Conservation (phyloP, 2,888 invertebrate species). For the Brachycybe producta region DNA sequence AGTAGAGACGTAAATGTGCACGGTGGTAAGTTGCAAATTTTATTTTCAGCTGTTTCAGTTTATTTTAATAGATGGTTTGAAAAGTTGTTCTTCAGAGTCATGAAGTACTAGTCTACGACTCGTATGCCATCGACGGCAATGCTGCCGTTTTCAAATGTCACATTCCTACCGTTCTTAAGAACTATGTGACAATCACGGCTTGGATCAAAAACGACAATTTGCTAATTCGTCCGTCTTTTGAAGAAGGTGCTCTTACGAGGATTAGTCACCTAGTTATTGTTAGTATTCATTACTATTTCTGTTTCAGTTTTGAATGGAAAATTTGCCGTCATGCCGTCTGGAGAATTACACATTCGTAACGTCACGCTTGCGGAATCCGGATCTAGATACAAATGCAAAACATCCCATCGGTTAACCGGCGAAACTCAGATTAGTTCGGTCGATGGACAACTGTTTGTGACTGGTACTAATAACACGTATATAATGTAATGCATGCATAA, state of each 20-base stretch:
- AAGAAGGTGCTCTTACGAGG: too few relatives aligned
- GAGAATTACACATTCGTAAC: conserved; percentile 13
- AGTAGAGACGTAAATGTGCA: conserved; percentile 7
- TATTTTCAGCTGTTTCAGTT: too few relatives aligned
- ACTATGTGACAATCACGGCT: conserved; percentile 8
- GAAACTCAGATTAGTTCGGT: conserved; percentile 5
- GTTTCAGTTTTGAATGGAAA: conserved; percentile 2
- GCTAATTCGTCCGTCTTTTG: conserved; percentile 6
- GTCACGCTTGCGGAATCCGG: conserved; percentile 1
- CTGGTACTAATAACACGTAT: conserved; percentile 11
- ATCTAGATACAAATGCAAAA: conserved; percentile 15
- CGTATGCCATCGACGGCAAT: conserved; percentile 8
- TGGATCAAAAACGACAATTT: conserved; percentile 16
- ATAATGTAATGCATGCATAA: too few relatives aligned
- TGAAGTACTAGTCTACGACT: conserved; percentile 16
- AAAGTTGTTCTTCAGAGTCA: too few relatives aligned
- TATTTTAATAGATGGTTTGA: too few relatives aligned
- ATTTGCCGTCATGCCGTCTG: conserved; percentile 9
- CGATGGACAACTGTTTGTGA: conserved; percentile 13
- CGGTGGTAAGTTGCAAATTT: conserved; percentile 1
- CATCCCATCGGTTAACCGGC: conserved; percentile 7
- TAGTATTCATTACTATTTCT: too few relatives aligned
- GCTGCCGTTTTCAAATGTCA: conserved; percentile 16
- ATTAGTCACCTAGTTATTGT: too few relatives aligned
- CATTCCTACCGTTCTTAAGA: conserved; percentile 4